Base-by-base conservation (phyloP, 2,888 invertebrate genomes). In the Petrolisthes cinctipes region DNA sequence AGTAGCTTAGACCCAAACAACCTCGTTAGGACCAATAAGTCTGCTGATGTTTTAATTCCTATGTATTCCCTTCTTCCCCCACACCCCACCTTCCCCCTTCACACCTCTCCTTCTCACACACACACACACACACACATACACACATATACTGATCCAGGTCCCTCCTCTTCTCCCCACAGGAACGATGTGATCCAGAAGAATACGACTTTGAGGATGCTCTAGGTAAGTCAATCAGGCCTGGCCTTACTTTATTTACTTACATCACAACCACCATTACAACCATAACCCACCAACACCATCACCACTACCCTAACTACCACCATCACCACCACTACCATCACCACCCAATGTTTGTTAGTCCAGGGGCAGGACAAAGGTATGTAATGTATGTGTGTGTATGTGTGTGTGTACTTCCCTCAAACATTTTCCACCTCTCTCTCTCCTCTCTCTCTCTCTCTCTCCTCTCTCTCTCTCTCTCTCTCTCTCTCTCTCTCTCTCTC, bases 151-250 rank as follows among this genome's bases (percentile, higher is more conserved):
- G 66, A 5, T 82, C 82, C 4, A 20, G 0, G n/a, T 23, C 4
- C 37, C 14, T n/a, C 54, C 20, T 53, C 73, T 23, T 83, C 75
- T 20, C 20, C 54, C 66, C 23, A 6, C 86, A 86, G 86, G 86
- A 86, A 86, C 82, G 86, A 86, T 86, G 86, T 86, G 86, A 86
- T 51, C 86, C 86, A 56, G 86, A 86, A 78, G 86, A 86, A 68
- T 86, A 86, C 61, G 86, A 86, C 51, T 82, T 86, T 53, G 86
- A 86, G 78, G 86, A 86, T 86, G 86, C 82, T 86, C 56, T 86
- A 86, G 86, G 86, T 86, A 54, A 82, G 82, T 75, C 54, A 14
- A 57, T 9, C 14, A 54, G 37, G 9, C 53, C 61, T 61, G 7
- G 7, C 61, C 61, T 9, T 14, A n/a, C n/a, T n/a, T n/a, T n/a